Conservation (phyloP, 2,888 invertebrate genomes). For the Ashinkailepas kermadecensis region DNA sequence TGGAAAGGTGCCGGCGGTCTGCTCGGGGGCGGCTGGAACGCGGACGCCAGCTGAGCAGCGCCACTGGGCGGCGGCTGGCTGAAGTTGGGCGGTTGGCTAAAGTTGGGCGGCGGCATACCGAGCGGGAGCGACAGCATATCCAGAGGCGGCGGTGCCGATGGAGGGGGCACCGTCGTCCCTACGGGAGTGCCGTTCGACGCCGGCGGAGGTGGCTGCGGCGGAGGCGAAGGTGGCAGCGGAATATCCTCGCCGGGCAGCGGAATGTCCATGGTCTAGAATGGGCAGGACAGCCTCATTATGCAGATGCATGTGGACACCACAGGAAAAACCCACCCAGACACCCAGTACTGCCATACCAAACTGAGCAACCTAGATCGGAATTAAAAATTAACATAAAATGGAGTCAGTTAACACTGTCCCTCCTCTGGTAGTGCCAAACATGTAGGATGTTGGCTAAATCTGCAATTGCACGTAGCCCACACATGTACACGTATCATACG, state of each 20-base stretch:
- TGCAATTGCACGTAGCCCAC: too few relatives aligned
- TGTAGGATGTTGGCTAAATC: too few relatives aligned
- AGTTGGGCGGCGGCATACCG: background rate
- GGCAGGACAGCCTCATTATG: too few relatives aligned
- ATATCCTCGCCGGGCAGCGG: slow-evolving; percentile 19
- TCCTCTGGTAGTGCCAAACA: too few relatives aligned
- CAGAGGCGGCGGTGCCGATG: background rate
- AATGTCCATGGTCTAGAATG: slow-evolving; percentile 11
- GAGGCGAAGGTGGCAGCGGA: slow-evolving; percentile 12
- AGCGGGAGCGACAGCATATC: background rate
- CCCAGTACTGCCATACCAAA: too few relatives aligned
- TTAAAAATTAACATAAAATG: too few relatives aligned
- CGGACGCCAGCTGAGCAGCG: background rate
- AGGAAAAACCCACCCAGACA: too few relatives aligned
- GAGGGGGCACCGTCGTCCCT: background rate
- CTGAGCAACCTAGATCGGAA: too few relatives aligned
- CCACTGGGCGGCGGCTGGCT: background rate
- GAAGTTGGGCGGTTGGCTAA: too few relatives aligned
- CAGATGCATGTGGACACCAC: too few relatives aligned
- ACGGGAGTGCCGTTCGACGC: background rate
- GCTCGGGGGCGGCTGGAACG: background rate
- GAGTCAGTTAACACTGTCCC: too few relatives aligned
- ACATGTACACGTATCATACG: too few relatives aligned
- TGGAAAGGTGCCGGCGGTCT: background rate
- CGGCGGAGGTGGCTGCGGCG: background rate